Conservation (phyloP, 1,140 invertebrate species). For the Sitobion miscanthi region DNA sequence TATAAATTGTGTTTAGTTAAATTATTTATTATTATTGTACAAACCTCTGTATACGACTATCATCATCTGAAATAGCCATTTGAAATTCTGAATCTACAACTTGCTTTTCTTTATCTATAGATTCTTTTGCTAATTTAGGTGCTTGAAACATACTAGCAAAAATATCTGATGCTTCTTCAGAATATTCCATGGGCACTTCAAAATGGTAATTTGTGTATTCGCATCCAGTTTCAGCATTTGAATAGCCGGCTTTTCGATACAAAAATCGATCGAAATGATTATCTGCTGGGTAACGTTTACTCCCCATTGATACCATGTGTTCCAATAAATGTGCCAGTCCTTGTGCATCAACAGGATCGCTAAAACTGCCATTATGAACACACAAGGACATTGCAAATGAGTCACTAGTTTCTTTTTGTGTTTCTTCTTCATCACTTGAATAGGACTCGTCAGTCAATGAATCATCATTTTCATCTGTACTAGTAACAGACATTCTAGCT, state of each 20-base stretch:
- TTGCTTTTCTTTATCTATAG: slow-evolving; percentile 89
- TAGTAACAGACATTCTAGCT: neutral
- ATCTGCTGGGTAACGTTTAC: slow-evolving; percentile 67
- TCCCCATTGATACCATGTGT: slow-evolving; percentile 89
- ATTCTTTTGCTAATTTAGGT: slow-evolving; percentile 84
- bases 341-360: slow-evolving; percentile 75
- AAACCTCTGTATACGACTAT: slow-evolving; percentile 75
- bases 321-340: slow-evolving; percentile 94
- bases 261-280: slow-evolving; percentile 67
- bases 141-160: slow-evolving; percentile 91
- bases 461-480: neutral
- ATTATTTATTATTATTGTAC: slow-evolving; percentile 49
- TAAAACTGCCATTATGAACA: slow-evolving; percentile 68
- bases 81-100: slow-evolving; percentile 91
- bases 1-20: neutral
- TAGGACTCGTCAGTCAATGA: neutral
- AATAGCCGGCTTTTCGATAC: slow-evolving; percentile 64
- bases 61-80: slow-evolving; percentile 73
- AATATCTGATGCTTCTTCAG: slow-evolving; percentile 77
- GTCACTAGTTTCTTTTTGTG: neutral
- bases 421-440: slow-evolving; percentile 19
- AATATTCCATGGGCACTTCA: slow-evolving; percentile 80
- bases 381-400: slow-evolving; percentile 64
- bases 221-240: slow-evolving; percentile 72
- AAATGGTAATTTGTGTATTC: slow-evolving; percentile 89